Evolutionary conservation across 2,113 vertebrate genomes (phyloP).

Genomic region (Platanista minor): DNA sequence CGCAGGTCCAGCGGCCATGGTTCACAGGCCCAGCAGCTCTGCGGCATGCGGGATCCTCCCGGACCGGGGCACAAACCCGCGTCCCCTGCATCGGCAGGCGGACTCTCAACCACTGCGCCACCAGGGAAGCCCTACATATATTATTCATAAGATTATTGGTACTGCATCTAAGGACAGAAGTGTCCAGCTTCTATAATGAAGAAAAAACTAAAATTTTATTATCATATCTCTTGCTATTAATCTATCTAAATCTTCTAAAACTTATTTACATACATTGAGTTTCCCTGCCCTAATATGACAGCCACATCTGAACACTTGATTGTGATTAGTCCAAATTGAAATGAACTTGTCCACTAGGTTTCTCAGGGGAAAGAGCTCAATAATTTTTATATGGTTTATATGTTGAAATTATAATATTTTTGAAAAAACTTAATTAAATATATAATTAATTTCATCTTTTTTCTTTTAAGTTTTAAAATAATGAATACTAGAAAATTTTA

Average conservation of each 20-base stretch:
- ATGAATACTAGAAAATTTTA: not conserved
- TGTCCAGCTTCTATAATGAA: not conserved
- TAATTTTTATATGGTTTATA: not conserved
- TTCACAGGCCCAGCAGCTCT: no score
- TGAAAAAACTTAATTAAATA: not conserved
- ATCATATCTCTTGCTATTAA: not conserved
- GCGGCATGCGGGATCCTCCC: no score
- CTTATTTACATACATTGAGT: not conserved
- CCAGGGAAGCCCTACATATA: no score
- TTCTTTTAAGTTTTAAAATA: not conserved
- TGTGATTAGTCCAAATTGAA: not conserved
- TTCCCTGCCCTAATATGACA: not conserved
- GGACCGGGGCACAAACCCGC: no score
- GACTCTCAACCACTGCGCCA: no score
- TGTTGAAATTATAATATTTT: not conserved
- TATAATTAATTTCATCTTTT: not conserved
- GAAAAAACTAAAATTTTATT: not conserved
- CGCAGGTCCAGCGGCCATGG: no score
- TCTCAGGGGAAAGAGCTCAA: not conserved
- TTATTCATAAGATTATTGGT: not conserved
- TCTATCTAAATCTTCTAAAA: not conserved
- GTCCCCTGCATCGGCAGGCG: no score
- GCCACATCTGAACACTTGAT: not conserved
- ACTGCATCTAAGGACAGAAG: not conserved
- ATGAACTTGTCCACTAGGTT: not conserved